Evolutionary conservation across 2,113 vertebrate species (phyloP).

Genomic region (Tychaedon coryphoeus): DNA sequence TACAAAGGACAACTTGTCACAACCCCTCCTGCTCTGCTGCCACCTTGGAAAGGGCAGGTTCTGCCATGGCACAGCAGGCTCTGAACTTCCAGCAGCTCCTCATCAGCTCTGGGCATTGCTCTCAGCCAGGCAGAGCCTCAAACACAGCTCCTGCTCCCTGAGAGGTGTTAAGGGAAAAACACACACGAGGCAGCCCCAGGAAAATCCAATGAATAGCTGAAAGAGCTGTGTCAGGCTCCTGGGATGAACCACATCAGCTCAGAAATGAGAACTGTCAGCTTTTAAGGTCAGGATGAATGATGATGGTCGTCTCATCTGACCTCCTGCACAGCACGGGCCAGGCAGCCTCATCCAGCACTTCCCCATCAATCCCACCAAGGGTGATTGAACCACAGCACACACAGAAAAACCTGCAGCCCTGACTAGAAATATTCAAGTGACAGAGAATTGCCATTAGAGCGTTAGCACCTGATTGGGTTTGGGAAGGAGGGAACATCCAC

Average conservation of each 20-base stretch:
- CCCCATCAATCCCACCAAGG: background rate
- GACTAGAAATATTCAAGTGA: background rate
- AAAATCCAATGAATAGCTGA: conserved; percentile 21
- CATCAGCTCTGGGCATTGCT: background rate
- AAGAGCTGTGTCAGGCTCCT: conserved; percentile 27
- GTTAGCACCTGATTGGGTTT: background rate
- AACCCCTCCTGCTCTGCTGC: background rate
- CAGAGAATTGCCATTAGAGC: background rate
- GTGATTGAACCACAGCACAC: background rate
- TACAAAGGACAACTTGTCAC: background rate
- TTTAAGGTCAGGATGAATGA: conserved; percentile 44
- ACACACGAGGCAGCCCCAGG: background rate
- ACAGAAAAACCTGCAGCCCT: background rate
- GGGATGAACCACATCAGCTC: background rate
- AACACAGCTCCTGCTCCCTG: background rate
- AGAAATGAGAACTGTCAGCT: conserved; percentile 56
- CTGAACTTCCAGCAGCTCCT: background rate
- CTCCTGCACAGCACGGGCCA: background rate
- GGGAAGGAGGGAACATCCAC: background rate
- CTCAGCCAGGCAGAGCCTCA: background rate
- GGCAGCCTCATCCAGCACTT: background rate
- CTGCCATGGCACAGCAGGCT: background rate
- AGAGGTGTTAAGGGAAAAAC: background rate
- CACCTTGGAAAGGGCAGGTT: background rate
- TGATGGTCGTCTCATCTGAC: background rate